Conservation (phyloP, 1,140 invertebrate species). For the Brachionus plicatilis region DNA sequence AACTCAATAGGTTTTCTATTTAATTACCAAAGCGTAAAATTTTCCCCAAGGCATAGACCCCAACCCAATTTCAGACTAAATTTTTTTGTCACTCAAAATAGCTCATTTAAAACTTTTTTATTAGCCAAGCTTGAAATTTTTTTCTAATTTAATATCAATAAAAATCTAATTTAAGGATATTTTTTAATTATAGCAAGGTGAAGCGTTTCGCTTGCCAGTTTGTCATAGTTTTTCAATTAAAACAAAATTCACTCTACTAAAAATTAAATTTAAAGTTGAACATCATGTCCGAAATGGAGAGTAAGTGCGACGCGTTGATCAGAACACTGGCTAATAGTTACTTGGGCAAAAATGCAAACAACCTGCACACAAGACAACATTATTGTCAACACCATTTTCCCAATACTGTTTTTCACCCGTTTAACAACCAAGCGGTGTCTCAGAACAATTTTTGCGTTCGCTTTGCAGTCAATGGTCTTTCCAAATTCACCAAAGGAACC, state of each 20-base stretch:
- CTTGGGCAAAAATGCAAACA: background rate
- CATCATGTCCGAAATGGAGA: background rate
- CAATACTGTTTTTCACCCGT: background rate
- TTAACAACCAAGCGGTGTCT: background rate
- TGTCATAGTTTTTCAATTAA: background rate
- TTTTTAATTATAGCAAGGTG: background rate
- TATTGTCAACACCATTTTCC: background rate
- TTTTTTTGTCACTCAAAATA: background rate
- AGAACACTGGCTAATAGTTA: background rate
- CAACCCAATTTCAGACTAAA: background rate
- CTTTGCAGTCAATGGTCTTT: conserved; percentile 23
- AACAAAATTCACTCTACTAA: background rate
- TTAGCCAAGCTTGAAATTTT: background rate
- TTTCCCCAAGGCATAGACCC: background rate
- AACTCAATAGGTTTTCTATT: background rate
- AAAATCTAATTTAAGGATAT: background rate
- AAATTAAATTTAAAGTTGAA: background rate
- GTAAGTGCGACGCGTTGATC: background rate
- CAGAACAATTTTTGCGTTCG: background rate
- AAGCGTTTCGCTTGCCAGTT: background rate
- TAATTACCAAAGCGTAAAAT: background rate
- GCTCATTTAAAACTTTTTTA: background rate
- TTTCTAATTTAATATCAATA: background rate
- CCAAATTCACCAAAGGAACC: conserved; percentile 32
- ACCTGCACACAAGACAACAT: background rate